Percentiles rank a stretch among this genome's conserved stretches.
phyloP scores from a whole-genome alignment of 2,113 vertebrate species.

The Strix uralensis region DNA sequence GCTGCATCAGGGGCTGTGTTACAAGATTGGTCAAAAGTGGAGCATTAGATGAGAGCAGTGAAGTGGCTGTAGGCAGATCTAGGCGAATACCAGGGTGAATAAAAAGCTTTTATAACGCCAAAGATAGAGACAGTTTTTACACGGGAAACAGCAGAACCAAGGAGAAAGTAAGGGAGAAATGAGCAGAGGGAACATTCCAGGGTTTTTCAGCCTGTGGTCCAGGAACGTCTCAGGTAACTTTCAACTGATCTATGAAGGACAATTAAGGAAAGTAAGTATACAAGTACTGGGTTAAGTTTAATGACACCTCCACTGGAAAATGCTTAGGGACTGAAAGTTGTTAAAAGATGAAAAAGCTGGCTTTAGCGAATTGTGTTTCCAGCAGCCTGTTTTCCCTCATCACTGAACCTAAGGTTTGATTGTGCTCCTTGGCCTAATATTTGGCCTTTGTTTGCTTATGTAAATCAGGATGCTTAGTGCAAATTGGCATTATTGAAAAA shows the following conservation, averaged over 20 bases:
- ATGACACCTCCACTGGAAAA: background rate
- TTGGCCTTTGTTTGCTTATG: constrained; percentile 2
- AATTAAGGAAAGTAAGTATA: background rate
- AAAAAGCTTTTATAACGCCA: background rate
- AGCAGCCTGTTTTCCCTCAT: background rate
- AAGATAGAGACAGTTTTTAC: background rate
- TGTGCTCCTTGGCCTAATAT: constrained; percentile 6
- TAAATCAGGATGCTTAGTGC: background rate
- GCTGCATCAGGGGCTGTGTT: background rate
- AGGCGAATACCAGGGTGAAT: background rate
- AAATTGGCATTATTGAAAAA: constrained; percentile 26
- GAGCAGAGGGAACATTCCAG: background rate
- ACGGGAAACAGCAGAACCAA: background rate
- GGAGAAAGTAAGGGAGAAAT: background rate
- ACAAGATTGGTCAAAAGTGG: background rate
- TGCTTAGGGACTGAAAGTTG: background rate
- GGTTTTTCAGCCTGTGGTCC: background rate
- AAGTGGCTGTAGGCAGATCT: background rate
- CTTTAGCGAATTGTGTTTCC: background rate
- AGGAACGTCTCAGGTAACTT: background rate
- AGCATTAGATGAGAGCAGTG: background rate
- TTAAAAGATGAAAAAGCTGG: background rate
- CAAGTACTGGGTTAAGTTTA: background rate
- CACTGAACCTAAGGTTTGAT: background rate
- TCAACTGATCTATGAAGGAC: background rate